These are phyloP conservation scores for Malurus cyaneus DNA, from an alignment of 2,113 vertebrate genomes.

Conservation along the genomic window DNA sequence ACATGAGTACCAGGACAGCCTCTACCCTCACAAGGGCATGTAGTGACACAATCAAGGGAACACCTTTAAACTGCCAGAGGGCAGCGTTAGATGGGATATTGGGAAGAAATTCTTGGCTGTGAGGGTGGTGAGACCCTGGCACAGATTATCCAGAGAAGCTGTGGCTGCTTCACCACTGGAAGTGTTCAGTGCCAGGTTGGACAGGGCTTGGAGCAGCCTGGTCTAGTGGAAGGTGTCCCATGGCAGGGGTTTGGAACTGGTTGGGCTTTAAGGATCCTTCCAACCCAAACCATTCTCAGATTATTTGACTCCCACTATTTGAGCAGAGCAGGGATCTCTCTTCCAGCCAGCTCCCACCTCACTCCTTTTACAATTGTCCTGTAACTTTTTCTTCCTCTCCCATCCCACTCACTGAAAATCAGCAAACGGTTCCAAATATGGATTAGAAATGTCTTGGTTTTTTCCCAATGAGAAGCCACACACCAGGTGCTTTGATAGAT, in stretches of 20 bases:
- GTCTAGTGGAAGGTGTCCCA: neutral
- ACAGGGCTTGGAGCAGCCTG: neutral
- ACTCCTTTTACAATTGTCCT: neutral
- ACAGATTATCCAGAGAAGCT: neutral
- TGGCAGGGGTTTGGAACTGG: neutral
- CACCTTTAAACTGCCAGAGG: neutral
- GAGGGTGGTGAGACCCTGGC: neutral
- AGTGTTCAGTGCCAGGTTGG: neutral
- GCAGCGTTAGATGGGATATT: neutral
- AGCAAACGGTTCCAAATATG: neutral
- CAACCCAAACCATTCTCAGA: neutral
- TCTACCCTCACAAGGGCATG: neutral
- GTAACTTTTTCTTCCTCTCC: neutral
- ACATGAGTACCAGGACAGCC: neutral
- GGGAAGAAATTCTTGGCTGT: neutral
- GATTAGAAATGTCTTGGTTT: neutral
- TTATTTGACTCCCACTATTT: neutral
- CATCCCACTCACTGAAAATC: neutral
- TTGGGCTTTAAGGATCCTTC: neutral
- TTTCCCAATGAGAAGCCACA: neutral
- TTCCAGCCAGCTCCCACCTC: neutral
- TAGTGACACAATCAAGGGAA: neutral
- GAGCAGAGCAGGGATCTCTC: neutral
- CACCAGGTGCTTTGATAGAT: accelerated
- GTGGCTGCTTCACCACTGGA: neutral